Evolutionary conservation across 2,797 vertebrate species (phyloP).

Genomic region (Enteromius anoplus): DNA sequence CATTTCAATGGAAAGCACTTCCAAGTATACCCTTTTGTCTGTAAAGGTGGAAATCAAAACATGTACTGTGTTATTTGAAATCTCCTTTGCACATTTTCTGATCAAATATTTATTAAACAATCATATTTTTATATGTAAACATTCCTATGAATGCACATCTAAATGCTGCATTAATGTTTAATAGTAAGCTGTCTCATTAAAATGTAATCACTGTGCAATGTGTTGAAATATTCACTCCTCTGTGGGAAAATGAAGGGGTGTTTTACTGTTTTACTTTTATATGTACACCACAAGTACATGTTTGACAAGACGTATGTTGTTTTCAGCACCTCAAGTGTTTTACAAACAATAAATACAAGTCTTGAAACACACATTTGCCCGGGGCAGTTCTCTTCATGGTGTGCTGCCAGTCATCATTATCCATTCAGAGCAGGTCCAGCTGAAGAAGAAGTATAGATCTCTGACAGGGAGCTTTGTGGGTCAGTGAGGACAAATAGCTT

Average conservation of each 20-base stretch:
- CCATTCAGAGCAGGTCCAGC: constrained; percentile 42
- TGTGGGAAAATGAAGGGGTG: not conserved
- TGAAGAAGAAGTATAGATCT: constrained; percentile 31
- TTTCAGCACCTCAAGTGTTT: not conserved
- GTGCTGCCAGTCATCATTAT: constrained; percentile 34
- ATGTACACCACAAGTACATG: not conserved
- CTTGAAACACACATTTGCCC: constrained; percentile 1
- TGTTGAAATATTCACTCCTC: not conserved
- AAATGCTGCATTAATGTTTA: constrained; percentile 24
- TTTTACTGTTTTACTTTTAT: not conserved
- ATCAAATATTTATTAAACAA: constrained; percentile 56
- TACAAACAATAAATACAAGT: constrained; percentile 19
- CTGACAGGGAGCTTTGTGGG: constrained; percentile 40
- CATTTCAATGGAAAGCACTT: constrained; percentile 2
- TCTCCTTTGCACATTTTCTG: constrained; percentile 65
- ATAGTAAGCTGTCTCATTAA: constrained; percentile 67
- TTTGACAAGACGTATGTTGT: not conserved
- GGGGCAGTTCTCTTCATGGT: constrained; percentile 21
- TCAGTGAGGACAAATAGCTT: constrained; percentile 42
- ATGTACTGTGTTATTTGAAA: constrained; percentile 26
- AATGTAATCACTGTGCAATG: constrained; percentile 68
- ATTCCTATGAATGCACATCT: constrained; percentile 11
- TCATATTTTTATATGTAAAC: constrained; percentile 52
- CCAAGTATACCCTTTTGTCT: constrained; percentile 4
- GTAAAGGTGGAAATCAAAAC: not conserved